These are phyloP conservation scores for Nematostella vectensis DNA, from an alignment of 92 coral and sea anemone species.

Conservation along the genomic window DNA sequence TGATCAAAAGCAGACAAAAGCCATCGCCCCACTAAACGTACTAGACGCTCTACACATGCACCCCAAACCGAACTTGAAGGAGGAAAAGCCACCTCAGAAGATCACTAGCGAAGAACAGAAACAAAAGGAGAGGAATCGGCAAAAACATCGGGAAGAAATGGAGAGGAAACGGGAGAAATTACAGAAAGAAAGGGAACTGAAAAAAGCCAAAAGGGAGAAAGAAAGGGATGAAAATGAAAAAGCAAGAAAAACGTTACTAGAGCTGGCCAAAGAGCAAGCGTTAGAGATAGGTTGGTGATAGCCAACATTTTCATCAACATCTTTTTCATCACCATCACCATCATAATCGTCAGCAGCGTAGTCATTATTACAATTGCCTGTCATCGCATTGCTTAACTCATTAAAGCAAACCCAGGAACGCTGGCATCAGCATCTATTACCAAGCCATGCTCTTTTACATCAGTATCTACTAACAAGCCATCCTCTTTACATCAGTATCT, in stretches of 20 bases:
- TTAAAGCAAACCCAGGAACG: too few relatives aligned
- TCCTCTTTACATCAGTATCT: too few relatives aligned
- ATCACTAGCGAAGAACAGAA: conserved; percentile 13
- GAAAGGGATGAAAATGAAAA: conserved; percentile 24
- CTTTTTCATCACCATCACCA: too few relatives aligned
- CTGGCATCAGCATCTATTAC: too few relatives aligned
- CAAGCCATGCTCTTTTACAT: too few relatives aligned
- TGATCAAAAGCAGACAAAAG: too few relatives aligned
- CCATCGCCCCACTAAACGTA: conserved; percentile 38
- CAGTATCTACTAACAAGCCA: too few relatives aligned
- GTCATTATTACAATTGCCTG: too few relatives aligned
- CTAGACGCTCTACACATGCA: conserved; percentile 53
- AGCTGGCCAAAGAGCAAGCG: conserved; percentile 35
- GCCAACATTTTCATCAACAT: too few relatives aligned
- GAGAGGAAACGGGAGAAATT: conserved; percentile 57
- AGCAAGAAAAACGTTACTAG: conserved; percentile 17
- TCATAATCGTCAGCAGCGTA: too few relatives aligned
- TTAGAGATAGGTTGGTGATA: too few relatives aligned
- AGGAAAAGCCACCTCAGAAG: conserved; percentile 5
- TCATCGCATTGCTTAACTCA: too few relatives aligned
- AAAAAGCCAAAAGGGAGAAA: conserved; percentile 27
- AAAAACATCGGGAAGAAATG: conserved; percentile 45
- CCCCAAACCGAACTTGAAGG: conserved; percentile 28
- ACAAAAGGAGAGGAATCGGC: conserved; percentile 30
- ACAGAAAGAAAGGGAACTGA: conserved; percentile 40